Conservation (phyloP, 2,888 invertebrate genomes). For the Agrochola litura region DNA sequence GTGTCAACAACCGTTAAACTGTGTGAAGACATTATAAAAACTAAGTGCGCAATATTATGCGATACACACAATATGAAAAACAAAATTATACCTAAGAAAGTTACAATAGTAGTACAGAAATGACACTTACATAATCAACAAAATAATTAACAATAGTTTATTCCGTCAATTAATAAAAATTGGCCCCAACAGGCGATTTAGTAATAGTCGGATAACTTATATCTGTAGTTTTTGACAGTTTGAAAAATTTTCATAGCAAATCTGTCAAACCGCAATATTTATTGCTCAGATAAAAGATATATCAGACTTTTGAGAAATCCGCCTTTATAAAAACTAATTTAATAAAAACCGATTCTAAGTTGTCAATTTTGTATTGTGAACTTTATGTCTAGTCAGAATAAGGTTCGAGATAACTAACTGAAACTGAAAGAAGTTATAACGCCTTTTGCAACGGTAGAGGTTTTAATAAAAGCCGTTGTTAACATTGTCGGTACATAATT, state of each 20-base stretch:
- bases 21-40: not conserved
- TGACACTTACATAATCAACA: not conserved
- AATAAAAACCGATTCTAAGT: not conserved
- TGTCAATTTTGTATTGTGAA: not conserved
- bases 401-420: not conserved
- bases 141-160: not conserved
- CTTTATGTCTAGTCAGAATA: not conserved
- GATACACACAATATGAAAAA: not conserved
- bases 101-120: not conserved
- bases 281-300: no score
- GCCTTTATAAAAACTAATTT: not conserved
- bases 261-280: no score
- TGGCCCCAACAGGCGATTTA: no score
- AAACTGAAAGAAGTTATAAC: not conserved
- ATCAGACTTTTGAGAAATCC: no score
- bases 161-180: not conserved
- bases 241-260: no score
- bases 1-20: not conserved
- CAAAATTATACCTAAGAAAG: not conserved
- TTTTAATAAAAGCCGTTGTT: slow-evolving; percentile 4
- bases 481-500: not conserved
- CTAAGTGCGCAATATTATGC: not conserved
- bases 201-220: no score
- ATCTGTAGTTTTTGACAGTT: no score
- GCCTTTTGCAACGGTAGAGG: not conserved